A percentile compares a stretch with the other conserved stretches of the same genome.
phyloP scores from a whole-genome alignment of 2,888 invertebrate species.

The Trichogramma dendrolimi region DNA sequence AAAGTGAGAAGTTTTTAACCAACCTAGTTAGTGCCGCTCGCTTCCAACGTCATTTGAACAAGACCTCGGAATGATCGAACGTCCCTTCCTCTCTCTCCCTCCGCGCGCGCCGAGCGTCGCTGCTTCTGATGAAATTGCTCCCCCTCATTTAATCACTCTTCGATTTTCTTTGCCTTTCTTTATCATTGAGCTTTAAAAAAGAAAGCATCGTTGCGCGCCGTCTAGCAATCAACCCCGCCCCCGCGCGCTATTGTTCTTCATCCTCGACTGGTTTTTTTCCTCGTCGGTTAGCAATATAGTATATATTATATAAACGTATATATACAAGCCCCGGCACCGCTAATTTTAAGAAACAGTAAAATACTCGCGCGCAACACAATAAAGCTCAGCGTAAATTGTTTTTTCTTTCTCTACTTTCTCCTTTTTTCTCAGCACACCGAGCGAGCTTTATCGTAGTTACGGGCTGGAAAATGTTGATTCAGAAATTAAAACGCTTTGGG shows the following conservation, averaged over 20 bases:
- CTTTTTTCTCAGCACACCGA: background rate
- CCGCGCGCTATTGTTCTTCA: background rate
- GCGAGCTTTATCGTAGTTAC: conserved; percentile 15
- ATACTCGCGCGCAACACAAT: conserved; percentile 20
- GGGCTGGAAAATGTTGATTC: conserved; percentile 25
- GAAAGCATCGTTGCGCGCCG: no score
- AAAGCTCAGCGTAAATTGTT: conserved; percentile 26
- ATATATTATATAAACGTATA: no score
- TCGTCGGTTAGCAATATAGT: background rate
- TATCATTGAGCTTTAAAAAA: no score
- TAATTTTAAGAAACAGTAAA: conserved; percentile 29
- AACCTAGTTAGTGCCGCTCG: no score
- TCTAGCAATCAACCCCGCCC: background rate
- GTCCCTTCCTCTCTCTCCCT: no score
- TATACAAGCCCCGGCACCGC: background rate
- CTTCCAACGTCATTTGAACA: no score
- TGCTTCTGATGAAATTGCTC: no score
- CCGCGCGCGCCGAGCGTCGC: no score
- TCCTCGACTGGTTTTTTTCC: conserved; percentile 16
- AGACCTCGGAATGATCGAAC: no score
- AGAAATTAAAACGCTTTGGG: conserved; percentile 19
- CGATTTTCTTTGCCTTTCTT: no score
- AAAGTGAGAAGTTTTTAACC: no score
- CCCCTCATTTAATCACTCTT: no score
- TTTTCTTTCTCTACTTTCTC: conserved; percentile 7